Base-by-base conservation (phyloP, 2,113 vertebrate species). In the Cathartes aura region DNA sequence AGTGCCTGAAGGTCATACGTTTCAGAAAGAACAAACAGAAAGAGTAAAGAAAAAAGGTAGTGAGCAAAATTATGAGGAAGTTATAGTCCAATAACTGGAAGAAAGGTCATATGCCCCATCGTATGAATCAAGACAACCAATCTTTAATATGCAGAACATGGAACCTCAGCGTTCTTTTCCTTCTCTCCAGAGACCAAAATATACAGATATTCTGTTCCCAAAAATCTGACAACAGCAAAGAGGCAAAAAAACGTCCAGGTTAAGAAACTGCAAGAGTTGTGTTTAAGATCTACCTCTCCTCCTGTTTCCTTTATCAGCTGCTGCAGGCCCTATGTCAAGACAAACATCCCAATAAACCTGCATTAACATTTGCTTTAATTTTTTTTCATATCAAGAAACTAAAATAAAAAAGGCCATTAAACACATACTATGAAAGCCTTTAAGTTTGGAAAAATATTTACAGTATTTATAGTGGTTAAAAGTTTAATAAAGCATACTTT, bases 181-280 rank as follows among this genome's bases (percentile, higher is more conserved):
- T 43, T 56, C 34, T 42, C 29, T 79, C 45, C 19, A 43, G 22
- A 73, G 7, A 52, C 26, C 22, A 81, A 89, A 63, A 73, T 14
- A 82, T 1, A 42, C 3, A 42, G 21, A 30, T 8, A 48, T 1
- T 55, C 3, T 0, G 8, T 43, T 78, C 64, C 52, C 47, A 79
- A 59, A 70, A 94, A 63, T 32, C 27, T 42, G 52, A 59, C 32
- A 83, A 47, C 34, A 76, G 34, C 38, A 59, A 42, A 74, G 64
- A 84, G 21, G 60, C 40, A 91, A 72, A 23, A 75, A 59, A 82
- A 56, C 4, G 3, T 36, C 6, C 76, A 67, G 14, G 29, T 30
- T 15, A 56, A 89, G 43, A 60, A 91, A 60, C 29, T 53, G 15
- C 21, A 63, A 74, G 47, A 81, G 59, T 22, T 12, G 20, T 2